phyloP scores from a whole-genome alignment of 92 coral and sea anemone species.

The Plumapathes pennacea region DNA sequence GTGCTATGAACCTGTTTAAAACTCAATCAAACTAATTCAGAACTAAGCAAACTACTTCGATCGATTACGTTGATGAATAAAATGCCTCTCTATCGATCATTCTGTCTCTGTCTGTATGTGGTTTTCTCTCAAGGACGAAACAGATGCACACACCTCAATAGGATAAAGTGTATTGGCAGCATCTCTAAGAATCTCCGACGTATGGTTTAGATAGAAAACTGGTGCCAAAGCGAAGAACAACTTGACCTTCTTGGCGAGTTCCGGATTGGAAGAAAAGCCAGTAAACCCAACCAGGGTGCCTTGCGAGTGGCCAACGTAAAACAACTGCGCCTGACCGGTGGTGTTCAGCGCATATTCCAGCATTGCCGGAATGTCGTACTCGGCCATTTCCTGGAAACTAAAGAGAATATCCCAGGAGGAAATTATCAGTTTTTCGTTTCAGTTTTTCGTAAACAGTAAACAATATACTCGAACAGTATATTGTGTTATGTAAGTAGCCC shows the following conservation, averaged over 20 bases:
- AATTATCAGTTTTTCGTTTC: no score
- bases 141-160: slow-evolving; percentile 85
- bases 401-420: no score
- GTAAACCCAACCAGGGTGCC: slow-evolving; percentile 92
- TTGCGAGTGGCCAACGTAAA: slow-evolving; percentile 88
- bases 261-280: slow-evolving; percentile 66
- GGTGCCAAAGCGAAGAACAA: slow-evolving; percentile 93
- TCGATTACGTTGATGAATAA: no score
- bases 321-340: slow-evolving; percentile 62
- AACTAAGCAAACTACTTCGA: no score
- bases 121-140: no score
- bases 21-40: no score
- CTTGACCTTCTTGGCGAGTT: slow-evolving; percentile 78
- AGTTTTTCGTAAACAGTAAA: no score
- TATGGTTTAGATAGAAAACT: slow-evolving; percentile 65
- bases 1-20: no score
- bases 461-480: no score
- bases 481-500: no score
- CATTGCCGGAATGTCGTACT: slow-evolving; percentile 88
- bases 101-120: no score
- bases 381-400: slow-evolving; percentile 87
- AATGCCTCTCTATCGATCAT: no score
- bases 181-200: slow-evolving; percentile 38
- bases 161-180: slow-evolving; percentile 60
- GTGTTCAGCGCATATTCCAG: slow-evolving; percentile 60